phyloP scores from a whole-genome alignment of 2,113 vertebrate species.

The Hydropotes inermis region DNA sequence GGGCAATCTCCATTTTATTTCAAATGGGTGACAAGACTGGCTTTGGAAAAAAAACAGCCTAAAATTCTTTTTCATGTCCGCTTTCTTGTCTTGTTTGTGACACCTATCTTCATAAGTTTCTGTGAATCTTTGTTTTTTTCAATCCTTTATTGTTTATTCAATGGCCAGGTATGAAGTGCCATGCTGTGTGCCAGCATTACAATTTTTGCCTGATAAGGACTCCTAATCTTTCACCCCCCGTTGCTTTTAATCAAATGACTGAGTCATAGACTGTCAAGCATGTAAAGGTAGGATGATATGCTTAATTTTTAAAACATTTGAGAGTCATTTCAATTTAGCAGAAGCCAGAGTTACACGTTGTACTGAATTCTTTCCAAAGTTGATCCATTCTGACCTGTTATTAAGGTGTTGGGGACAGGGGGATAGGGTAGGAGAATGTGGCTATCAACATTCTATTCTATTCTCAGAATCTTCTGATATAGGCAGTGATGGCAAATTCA shows the following conservation, averaged over 20 bases:
- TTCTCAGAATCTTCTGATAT: not conserved
- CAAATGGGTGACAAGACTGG: conserved; percentile 39
- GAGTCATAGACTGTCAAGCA: conserved; percentile 3
- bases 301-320: conserved; percentile 55
- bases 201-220: conserved; percentile 10
- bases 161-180: not conserved
- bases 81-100: conserved; percentile 54
- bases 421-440: not conserved
- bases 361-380: conserved; percentile 27
- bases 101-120: not conserved
- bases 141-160: not conserved
- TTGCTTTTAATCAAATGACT: conserved; percentile 56
- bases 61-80: conserved; percentile 59
- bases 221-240: conserved; percentile 45
- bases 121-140: not conserved
- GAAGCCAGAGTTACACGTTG: not conserved
- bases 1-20: conserved; percentile 66
- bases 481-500: not conserved
- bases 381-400: not conserved
- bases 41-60: conserved; percentile 54
- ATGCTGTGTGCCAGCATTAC: not conserved
- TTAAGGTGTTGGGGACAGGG: not conserved
- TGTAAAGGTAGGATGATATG: not conserved
- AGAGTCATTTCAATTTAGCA: conserved; percentile 19
- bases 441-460: not conserved